Conservation (phyloP, 2,888 invertebrate genomes). For the Dryomyza anilis region DNA sequence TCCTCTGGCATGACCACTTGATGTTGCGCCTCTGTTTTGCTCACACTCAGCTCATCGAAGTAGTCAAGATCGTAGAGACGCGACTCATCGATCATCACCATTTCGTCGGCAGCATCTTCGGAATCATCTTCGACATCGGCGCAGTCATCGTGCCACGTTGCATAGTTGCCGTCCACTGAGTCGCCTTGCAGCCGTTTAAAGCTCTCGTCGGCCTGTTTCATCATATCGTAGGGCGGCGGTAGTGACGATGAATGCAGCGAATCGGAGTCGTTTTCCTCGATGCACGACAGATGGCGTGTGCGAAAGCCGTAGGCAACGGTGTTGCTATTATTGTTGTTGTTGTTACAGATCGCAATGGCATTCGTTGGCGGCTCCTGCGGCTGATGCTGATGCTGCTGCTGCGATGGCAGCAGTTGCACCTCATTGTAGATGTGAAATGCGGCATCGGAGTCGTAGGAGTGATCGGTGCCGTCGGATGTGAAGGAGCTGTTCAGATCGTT, state of each 20-base stretch:
- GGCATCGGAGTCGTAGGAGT: conserved; percentile 39
- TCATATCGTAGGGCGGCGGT: conserved; percentile 54
- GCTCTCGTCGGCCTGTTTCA: conserved; percentile 55
- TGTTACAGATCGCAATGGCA: conserved; percentile 38
- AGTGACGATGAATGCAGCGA: conserved; percentile 57
- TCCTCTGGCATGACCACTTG: conserved; percentile 1
- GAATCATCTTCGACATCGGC: neutral
- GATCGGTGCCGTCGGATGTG: conserved; percentile 38
- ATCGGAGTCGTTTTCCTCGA: conserved; percentile 60
- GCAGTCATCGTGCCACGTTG: conserved; percentile 4
- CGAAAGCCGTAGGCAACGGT: conserved; percentile 54
- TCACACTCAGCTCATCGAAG: conserved; percentile 52
- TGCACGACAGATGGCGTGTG: conserved; percentile 59
- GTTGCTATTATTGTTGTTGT: conserved; percentile 25
- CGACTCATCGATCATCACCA: conserved; percentile 58
- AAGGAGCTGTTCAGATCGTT: conserved; percentile 42
- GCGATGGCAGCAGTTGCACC: conserved; percentile 34
- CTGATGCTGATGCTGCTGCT: conserved; percentile 25
- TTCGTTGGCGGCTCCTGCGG: conserved; percentile 34
- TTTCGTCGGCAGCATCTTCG: conserved; percentile 46
- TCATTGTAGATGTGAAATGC: conserved; percentile 43
- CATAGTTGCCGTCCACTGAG: conserved; percentile 1
- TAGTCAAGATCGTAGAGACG: conserved; percentile 53
- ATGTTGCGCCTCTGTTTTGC: conserved; percentile 33
- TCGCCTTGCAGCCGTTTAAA: conserved; percentile 47